Evolutionary conservation across 2,797 vertebrate genomes (phyloP).

Genomic region (Sebastes iracundus): DNA sequence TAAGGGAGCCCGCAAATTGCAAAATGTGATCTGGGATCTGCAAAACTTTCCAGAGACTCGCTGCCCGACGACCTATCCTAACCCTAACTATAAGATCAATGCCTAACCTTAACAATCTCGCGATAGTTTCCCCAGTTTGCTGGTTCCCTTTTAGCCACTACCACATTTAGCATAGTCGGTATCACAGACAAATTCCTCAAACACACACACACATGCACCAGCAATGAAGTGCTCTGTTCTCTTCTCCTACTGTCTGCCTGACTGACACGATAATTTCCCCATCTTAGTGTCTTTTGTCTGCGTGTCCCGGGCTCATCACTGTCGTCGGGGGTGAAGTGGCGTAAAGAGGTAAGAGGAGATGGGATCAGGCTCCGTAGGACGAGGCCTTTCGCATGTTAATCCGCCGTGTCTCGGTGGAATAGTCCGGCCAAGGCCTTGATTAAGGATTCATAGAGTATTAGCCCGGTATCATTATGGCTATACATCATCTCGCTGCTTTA

Average conservation of each 20-base stretch:
- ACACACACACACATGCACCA: background rate
- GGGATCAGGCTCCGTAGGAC: conserved; percentile 41
- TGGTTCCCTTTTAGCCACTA: too few relatives aligned
- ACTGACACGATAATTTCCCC: conserved; percentile 39
- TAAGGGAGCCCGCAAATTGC: too few relatives aligned
- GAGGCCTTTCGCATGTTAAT: conserved; percentile 60
- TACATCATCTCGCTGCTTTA: conserved; percentile 58
- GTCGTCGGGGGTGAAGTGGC: conserved; percentile 48
- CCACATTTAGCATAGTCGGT: too few relatives aligned
- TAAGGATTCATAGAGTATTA: conserved; percentile 69
- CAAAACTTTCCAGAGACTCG: too few relatives aligned
- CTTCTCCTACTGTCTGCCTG: background rate
- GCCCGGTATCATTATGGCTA: conserved; percentile 49
- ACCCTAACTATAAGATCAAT: too few relatives aligned
- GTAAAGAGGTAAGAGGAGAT: conserved; percentile 54
- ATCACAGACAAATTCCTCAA: background rate
- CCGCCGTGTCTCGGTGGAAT: conserved; percentile 28
- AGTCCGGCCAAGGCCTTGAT: conserved; percentile 47
- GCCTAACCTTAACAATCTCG: too few relatives aligned
- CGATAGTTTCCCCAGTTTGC: too few relatives aligned
- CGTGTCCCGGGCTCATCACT: conserved; percentile 24
- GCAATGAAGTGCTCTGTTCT: conserved; percentile 1
- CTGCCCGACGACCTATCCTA: too few relatives aligned
- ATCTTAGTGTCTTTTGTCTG: conserved; percentile 32
- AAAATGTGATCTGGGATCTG: too few relatives aligned